Conservation (phyloP, 2,888 invertebrate species). For the Brenthis daphne region DNA sequence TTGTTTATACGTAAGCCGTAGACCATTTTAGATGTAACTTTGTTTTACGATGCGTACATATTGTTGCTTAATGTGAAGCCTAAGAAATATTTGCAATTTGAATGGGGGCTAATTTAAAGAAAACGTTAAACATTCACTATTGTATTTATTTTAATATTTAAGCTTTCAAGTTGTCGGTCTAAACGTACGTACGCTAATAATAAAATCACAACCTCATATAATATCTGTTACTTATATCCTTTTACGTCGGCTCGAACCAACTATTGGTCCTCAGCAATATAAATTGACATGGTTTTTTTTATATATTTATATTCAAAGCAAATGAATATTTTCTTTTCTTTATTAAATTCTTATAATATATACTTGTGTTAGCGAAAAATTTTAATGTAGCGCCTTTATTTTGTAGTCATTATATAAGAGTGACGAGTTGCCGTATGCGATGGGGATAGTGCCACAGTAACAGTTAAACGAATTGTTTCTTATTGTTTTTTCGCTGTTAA, state of each 20-base stretch:
- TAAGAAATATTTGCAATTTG: neutral
- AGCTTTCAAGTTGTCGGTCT: slow-evolving; percentile 10
- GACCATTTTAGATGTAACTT: neutral
- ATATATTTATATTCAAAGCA: neutral
- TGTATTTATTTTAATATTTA: neutral
- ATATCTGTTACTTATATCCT: neutral
- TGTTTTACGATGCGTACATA: neutral
- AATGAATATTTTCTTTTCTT: neutral
- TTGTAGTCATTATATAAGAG: slow-evolving; percentile 2
- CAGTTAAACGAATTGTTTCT: neutral
- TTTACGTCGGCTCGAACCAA: neutral
- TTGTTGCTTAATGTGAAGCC: neutral
- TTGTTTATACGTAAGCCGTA: no score
- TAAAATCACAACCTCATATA: no score
- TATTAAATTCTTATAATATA: neutral
- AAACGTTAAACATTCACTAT: neutral
- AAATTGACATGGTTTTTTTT: neutral
- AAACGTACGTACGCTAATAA: neutral
- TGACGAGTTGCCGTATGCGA: neutral
- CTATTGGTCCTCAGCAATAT: neutral
- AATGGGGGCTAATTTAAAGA: neutral
- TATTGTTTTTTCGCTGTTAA: no score
- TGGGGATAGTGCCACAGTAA: slow-evolving; percentile 5
- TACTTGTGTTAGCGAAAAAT: no score
- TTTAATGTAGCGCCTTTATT: neutral